Percentiles rank a stretch among this genome's conserved stretches.
Evolutionary conservation across 1,140 invertebrate species (phyloP).

Genomic region (Drosophila kanapiae): DNA sequence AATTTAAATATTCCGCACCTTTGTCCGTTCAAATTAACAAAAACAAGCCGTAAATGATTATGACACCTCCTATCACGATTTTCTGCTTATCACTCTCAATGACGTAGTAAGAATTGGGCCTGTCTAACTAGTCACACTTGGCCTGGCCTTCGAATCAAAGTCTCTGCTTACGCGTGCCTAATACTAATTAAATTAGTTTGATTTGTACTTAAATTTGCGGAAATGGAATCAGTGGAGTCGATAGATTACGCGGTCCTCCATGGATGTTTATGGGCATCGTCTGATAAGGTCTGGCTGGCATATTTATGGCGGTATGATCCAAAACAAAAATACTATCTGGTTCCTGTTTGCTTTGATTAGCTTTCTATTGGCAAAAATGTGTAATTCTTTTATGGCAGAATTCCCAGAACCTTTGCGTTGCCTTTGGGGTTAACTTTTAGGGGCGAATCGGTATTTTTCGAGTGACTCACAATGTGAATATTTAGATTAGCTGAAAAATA

Average conservation of each 20-base stretch:
- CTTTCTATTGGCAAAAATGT: constrained; percentile 6
- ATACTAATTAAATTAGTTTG: constrained; percentile 43
- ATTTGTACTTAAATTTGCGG: constrained; percentile 46
- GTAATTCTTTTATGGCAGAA: constrained; percentile 7
- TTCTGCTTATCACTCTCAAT: constrained; percentile 36
- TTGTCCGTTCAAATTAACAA: constrained; percentile 24
- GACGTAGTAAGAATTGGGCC: constrained; percentile 57
- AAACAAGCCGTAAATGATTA: constrained; percentile 11
- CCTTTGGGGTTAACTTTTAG: background rate
- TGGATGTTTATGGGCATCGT: constrained; percentile 22
- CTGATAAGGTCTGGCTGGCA: constrained; percentile 20
- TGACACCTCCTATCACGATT: constrained; percentile 22
- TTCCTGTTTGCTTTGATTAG: constrained; percentile 30
- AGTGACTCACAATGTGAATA: constrained; percentile 19
- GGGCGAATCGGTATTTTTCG: background rate
- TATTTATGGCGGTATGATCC: constrained; percentile 21
- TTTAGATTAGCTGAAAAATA: constrained; percentile 7
- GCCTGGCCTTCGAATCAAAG: constrained; percentile 20
- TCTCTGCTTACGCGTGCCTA: constrained; percentile 30
- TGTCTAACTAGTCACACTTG: constrained; percentile 35
- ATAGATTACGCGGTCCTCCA: background rate
- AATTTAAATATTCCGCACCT: constrained; percentile 41
- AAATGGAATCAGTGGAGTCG: constrained; percentile 24
- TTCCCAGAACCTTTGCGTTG: constrained; percentile 2
- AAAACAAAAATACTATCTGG: constrained; percentile 16